phyloP scores from a whole-genome alignment of 1,140 invertebrate species.

The Araneus ventricosus region DNA sequence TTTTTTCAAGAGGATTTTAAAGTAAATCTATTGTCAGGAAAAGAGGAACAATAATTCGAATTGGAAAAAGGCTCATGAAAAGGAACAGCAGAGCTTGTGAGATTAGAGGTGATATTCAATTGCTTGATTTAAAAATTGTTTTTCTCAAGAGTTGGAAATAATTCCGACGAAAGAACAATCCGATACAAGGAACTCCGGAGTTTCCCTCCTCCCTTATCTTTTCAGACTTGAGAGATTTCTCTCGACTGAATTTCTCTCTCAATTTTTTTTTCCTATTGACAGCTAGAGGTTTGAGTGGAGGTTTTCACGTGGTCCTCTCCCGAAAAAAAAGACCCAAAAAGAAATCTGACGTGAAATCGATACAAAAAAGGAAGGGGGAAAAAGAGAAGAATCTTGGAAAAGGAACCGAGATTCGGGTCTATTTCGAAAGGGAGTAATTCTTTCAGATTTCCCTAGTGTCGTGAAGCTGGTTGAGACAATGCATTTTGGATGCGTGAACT shows the following conservation, averaged over 20 bases:
- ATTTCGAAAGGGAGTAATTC: conserved; percentile 61
- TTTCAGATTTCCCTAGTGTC: conserved; percentile 66
- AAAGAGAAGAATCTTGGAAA: conserved; percentile 28
- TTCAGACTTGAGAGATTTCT: conserved; percentile 56
- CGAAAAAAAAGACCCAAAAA: conserved; percentile 43
- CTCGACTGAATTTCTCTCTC: conserved; percentile 35
- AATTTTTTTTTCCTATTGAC: conserved; percentile 56
- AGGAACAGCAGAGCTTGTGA: neutral
- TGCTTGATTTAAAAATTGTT: conserved; percentile 67
- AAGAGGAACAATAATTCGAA: neutral
- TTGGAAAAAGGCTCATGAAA: conserved; percentile 2
- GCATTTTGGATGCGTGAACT: conserved; percentile 57
- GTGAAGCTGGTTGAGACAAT: conserved; percentile 12
- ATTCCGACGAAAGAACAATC: conserved; percentile 66
- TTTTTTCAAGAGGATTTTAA: neutral
- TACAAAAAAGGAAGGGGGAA: conserved; percentile 57
- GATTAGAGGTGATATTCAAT: conserved; percentile 52
- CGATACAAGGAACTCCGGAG: conserved; percentile 21
- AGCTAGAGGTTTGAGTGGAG: conserved; percentile 69
- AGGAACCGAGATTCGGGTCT: conserved; percentile 65
- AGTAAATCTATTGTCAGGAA: neutral
- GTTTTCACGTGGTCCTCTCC: conserved; percentile 58
- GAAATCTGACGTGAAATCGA: conserved; percentile 68
- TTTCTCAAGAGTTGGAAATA: conserved; percentile 53
- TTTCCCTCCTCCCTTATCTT: conserved; percentile 62